A percentile compares a stretch with the other conserved stretches of the same genome.
Conservation (phyloP, 2,797 vertebrate species). For the Parauchenoglanis punctatus region DNA sequence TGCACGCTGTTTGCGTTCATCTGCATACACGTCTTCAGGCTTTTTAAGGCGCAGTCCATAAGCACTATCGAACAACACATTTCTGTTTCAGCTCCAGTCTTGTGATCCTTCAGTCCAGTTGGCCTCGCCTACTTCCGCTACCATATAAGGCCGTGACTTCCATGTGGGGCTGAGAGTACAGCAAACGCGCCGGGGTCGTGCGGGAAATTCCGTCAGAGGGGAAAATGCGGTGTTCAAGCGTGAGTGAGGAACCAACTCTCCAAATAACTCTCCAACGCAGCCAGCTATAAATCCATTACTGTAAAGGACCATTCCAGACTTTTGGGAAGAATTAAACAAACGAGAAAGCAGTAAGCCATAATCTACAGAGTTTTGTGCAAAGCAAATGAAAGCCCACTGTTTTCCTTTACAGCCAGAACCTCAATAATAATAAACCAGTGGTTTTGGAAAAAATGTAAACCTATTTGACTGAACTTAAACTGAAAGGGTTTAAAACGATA, state of each 20-base stretch:
- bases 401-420: background rate
- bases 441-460: background rate
- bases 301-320: background rate
- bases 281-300: background rate
- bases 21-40: slow-evolving; percentile 58
- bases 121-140: slow-evolving; percentile 78
- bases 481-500: background rate
- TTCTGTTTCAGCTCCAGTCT: slow-evolving; percentile 68
- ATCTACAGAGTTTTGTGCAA: background rate
- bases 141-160: slow-evolving; percentile 76
- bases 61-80: slow-evolving; percentile 60
- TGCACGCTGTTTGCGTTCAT: slow-evolving; percentile 67
- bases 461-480: background rate
- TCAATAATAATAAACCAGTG: background rate
- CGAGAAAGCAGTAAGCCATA: background rate
- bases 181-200: slow-evolving; percentile 71
- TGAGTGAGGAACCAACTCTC: background rate
- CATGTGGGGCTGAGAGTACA: slow-evolving; percentile 71
- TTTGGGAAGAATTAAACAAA: background rate
- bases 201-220: slow-evolving; percentile 81
- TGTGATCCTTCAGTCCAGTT: slow-evolving; percentile 68
- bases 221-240: slow-evolving; percentile 26
- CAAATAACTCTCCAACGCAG: background rate
- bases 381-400: background rate
- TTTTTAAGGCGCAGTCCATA: slow-evolving; percentile 26